A percentile compares a stretch with the other conserved stretches of the same genome.
These are phyloP conservation scores for Hemibagrus guttatus DNA, from an alignment of 2,797 vertebrate genomes.

Conservation along the genomic window DNA sequence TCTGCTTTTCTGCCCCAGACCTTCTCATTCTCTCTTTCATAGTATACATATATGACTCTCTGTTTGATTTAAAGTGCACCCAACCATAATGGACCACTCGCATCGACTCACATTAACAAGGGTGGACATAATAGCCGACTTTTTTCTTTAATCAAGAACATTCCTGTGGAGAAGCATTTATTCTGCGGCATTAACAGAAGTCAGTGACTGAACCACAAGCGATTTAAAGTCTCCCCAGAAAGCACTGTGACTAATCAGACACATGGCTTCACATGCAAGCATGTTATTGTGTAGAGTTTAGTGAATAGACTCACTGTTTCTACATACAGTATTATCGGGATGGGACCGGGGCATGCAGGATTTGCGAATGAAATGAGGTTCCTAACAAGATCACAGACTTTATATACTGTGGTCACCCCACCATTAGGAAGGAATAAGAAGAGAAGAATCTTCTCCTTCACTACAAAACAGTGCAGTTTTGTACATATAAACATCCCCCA, in stretches of 20 bases:
- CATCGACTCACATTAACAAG: conserved; percentile 55
- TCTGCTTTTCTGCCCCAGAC: conserved; percentile 19
- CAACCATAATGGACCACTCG: conserved; percentile 39
- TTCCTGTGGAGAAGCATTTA: conserved; percentile 8
- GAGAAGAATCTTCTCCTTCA: not conserved
- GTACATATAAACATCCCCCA: not conserved
- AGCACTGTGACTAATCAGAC: conserved; percentile 36
- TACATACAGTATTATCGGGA: conserved; percentile 26
- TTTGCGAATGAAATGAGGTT: conserved; percentile 32
- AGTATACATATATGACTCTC: conserved; percentile 65
- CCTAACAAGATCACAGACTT: not conserved
- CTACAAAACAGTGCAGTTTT: not conserved
- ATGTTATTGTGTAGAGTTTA: conserved; percentile 39
- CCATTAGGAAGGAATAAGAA: not conserved
- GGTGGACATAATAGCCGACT: conserved; percentile 57
- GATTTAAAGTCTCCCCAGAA: conserved; percentile 20
- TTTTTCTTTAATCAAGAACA: conserved; percentile 56
- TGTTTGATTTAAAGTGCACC: conserved; percentile 47
- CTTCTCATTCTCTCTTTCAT: conserved; percentile 34
- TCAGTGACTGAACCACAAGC: conserved; percentile 22
- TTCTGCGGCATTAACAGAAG: conserved; percentile 9
- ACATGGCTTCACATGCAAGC: conserved; percentile 35
- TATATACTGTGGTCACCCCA: not conserved
- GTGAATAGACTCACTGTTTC: conserved; percentile 43
- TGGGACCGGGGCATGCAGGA: conserved; percentile 20